Conservation (phyloP, 2,113 vertebrate species). For the Strix aluco region DNA sequence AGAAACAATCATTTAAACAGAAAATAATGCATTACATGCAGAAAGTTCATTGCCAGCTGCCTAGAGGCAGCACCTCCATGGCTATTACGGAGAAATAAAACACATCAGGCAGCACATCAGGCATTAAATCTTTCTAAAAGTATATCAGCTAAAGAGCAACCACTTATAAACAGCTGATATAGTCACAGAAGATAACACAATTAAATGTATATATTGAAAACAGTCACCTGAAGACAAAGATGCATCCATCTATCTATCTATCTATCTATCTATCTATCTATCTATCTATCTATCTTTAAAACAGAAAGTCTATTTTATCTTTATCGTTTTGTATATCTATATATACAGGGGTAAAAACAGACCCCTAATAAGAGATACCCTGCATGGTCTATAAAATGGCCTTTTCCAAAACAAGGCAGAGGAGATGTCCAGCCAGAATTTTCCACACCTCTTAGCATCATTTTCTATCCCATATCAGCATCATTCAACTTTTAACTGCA, state of each 20-base stretch:
- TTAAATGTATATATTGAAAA: not conserved
- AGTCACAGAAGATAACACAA: not conserved
- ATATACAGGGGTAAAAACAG: not conserved
- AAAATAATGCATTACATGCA: not conserved
- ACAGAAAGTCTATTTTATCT: not conserved
- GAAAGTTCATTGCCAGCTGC: slow-evolving; percentile 28
- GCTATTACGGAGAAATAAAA: not conserved
- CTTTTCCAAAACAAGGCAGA: not conserved
- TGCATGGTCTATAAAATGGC: not conserved
- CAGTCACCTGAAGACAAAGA: not conserved
- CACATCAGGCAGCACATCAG: not conserved
- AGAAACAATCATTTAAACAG: slow-evolving; percentile 35
- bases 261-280: not conserved
- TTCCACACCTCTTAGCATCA: not conserved
- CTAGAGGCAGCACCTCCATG: not conserved
- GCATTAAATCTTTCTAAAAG: not conserved
- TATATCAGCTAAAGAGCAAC: not conserved
- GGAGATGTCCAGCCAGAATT: not conserved
- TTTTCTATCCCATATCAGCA: not conserved
- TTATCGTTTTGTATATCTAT: not conserved
- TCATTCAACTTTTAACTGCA: not conserved
- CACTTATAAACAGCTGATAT: not conserved
- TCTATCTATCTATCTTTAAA: not conserved
- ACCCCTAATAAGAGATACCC: not conserved
- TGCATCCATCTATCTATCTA: not conserved